phyloP scores from a whole-genome alignment of 2,888 invertebrate genomes.

The Hermodice carunculata region DNA sequence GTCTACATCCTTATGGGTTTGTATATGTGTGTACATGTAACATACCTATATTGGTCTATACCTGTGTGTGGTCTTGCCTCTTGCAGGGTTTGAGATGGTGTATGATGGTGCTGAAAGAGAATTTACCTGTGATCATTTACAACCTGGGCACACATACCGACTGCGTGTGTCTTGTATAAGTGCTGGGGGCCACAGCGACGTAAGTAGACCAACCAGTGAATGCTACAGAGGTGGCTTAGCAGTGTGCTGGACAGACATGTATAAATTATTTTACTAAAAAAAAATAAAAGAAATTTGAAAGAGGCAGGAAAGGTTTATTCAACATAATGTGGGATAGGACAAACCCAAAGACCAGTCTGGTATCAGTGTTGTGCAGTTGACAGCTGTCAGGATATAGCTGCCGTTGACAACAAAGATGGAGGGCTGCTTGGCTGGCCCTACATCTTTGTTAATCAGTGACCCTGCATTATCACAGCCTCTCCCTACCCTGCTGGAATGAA shows the following conservation, averaged over 20 bases:
- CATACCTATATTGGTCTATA: not conserved
- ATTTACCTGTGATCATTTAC: conserved; percentile 84
- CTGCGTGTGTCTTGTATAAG: conserved; percentile 83
- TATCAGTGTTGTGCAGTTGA: too few relatives aligned
- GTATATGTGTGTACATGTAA: not conserved
- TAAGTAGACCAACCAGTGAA: not conserved
- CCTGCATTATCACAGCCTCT: too few relatives aligned
- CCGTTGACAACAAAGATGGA: too few relatives aligned
- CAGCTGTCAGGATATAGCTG: too few relatives aligned
- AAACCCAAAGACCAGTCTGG: too few relatives aligned
- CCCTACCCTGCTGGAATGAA: too few relatives aligned
- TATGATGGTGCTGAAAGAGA: conserved; percentile 84
- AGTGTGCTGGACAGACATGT: not conserved
- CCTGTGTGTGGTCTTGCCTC: not conserved
- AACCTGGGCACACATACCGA: conserved; percentile 84
- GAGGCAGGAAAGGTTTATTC: too few relatives aligned
- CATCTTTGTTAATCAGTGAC: too few relatives aligned
- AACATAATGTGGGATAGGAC: too few relatives aligned
- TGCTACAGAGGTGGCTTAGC: conserved; percentile 3
- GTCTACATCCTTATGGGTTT: not conserved
- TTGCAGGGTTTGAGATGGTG: conserved; percentile 78
- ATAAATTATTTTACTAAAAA: too few relatives aligned
- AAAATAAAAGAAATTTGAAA: too few relatives aligned
- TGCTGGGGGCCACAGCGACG: conserved; percentile 75
- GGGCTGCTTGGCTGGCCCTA: too few relatives aligned